Percentiles rank a stretch among this genome's conserved stretches.
Evolutionary conservation across 1,140 invertebrate species (phyloP).

Genomic region (Helicoverpa armigera): DNA sequence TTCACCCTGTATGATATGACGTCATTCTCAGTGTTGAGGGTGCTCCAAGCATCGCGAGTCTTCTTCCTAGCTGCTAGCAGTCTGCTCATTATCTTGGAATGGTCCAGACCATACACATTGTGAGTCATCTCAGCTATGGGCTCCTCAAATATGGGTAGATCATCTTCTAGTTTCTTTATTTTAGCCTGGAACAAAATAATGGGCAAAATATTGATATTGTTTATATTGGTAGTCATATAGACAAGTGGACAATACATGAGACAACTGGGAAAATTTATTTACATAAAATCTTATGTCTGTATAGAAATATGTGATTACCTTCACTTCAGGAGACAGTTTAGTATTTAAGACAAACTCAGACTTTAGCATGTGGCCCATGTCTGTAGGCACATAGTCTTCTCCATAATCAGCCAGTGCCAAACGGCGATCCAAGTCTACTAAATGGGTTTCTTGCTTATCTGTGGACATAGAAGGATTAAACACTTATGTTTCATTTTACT

Average conservation of each 20-base stretch:
- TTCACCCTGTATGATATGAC: conserved; percentile 72
- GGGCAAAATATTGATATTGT: too few relatives aligned
- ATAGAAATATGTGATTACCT: conserved; percentile 65
- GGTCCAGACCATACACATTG: conserved; percentile 90
- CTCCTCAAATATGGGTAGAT: conserved; percentile 70
- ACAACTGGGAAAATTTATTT: too few relatives aligned
- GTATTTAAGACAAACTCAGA: conserved; percentile 82
- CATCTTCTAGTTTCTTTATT: conserved; percentile 82
- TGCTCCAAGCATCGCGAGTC: conserved; percentile 85
- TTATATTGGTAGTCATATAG: too few relatives aligned
- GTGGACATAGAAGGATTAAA: conserved; percentile 50
- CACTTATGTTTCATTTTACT: not conserved
- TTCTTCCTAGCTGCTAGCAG: conserved; percentile 84
- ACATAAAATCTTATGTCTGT: too few relatives aligned
- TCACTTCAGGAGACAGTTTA: conserved; percentile 81
- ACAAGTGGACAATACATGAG: too few relatives aligned
- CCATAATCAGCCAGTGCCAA: conserved; percentile 88
- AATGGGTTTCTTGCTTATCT: conserved; percentile 87
- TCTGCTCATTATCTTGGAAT: conserved; percentile 88
- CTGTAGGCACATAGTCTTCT: conserved; percentile 86
- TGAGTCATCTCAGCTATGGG: conserved; percentile 89
- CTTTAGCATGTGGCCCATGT: conserved; percentile 80
- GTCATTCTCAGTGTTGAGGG: conserved; percentile 57
- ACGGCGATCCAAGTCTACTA: conserved; percentile 87
- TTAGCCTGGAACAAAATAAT: conserved; percentile 70